Percentiles rank a stretch among this genome's conserved stretches.
Evolutionary conservation across 2,888 invertebrate genomes (phyloP).

Genomic region (Stenurella melanura): DNA sequence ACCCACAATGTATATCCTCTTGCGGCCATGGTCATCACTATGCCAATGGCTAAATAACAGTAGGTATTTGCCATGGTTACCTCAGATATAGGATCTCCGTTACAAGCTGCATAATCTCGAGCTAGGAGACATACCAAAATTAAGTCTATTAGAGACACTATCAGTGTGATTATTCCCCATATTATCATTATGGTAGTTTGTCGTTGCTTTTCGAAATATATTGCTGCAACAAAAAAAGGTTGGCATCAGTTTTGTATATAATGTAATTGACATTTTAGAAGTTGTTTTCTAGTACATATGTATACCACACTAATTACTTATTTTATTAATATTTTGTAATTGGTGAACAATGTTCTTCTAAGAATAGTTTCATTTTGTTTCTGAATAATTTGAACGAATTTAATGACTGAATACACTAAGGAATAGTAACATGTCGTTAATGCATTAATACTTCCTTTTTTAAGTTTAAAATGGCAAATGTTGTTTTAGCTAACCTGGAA

Average conservation of each 20-base stretch:
- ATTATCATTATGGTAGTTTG: slow-evolving; percentile 44
- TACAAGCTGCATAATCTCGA: slow-evolving; percentile 52
- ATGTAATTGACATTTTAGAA: no score
- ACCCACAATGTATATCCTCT: slow-evolving; percentile 73
- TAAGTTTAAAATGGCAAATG: no score
- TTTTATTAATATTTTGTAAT: no score
- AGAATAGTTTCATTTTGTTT: no score
- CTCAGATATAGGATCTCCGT: neutral
- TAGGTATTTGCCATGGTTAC: neutral
- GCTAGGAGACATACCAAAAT: slow-evolving; percentile 53
- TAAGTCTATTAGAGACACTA: slow-evolving; percentile 55
- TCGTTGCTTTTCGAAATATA: slow-evolving; percentile 47
- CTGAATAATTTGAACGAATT: no score
- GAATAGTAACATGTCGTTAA: no score
- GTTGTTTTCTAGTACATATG: no score
- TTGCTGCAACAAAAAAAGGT: slow-evolving; percentile 49
- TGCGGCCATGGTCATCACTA: slow-evolving; percentile 68
- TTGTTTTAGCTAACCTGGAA: no score
- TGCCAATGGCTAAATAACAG: slow-evolving; percentile 55
- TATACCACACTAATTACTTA: no score
- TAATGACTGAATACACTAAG: no score
- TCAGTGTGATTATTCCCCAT: slow-evolving; percentile 51
- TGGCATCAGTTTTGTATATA: neutral
- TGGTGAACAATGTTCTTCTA: no score
- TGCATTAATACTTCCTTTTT: no score